Conservation (phyloP, 2,113 vertebrate genomes). For the Neogobius melanostomus region DNA sequence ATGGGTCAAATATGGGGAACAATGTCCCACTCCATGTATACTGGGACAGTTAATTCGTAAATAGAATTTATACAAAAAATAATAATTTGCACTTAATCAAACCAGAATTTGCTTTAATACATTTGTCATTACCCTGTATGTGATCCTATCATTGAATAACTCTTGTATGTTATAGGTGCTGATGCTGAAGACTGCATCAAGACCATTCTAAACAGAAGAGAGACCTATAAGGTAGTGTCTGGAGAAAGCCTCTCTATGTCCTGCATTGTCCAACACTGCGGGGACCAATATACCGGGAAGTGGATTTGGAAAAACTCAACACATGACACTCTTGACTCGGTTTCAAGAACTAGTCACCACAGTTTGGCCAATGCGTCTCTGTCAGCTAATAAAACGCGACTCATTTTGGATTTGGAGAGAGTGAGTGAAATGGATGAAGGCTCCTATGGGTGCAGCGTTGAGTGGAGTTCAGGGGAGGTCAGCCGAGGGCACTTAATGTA, state of each 20-base stretch:
- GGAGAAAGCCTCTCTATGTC: conserved; percentile 51
- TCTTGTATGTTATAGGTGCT: conserved; percentile 35
- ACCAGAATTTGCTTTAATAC: too few relatives aligned
- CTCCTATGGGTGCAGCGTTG: conserved; percentile 45
- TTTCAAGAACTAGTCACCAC: conserved; percentile 11
- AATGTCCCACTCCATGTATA: too few relatives aligned
- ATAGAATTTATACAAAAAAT: too few relatives aligned
- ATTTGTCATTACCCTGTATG: too few relatives aligned
- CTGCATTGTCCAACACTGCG: conserved; percentile 69
- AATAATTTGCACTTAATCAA: too few relatives aligned
- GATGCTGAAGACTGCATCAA: conserved; percentile 27
- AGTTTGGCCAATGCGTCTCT: not conserved
- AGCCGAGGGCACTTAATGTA: conserved; percentile 50
- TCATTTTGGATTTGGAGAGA: conserved; percentile 36
- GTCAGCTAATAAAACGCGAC: conserved; percentile 19
- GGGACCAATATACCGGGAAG: conserved; percentile 36
- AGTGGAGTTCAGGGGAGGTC: not conserved
- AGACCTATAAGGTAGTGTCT: not conserved
- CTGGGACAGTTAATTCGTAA: too few relatives aligned
- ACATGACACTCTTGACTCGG: not conserved
- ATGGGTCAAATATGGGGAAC: too few relatives aligned
- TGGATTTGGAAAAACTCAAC: conserved; percentile 45
- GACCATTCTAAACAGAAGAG: conserved; percentile 27
- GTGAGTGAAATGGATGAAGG: conserved; percentile 55
- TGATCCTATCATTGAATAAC: too few relatives aligned